Percentiles rank a stretch among this genome's conserved stretches.
These are phyloP conservation scores for human DNA, from an alignment of 2,113 vertebrate species.

Conservation along the genomic window DNA sequence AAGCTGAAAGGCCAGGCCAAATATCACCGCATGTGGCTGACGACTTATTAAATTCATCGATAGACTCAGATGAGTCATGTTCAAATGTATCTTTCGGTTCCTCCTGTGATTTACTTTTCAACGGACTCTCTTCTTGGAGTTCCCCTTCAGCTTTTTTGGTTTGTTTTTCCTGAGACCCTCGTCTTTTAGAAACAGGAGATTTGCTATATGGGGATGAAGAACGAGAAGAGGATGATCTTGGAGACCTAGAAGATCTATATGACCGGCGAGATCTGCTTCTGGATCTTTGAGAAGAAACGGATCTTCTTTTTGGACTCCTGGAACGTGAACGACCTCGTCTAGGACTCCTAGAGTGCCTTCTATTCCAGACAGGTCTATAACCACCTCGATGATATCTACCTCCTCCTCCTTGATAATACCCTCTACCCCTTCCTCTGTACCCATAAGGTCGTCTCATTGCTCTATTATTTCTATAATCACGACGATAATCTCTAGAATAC, in stretches of 20 bases:
- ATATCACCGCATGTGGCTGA: slow-evolving; percentile 88
- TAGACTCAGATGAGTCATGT: slow-evolving; percentile 85
- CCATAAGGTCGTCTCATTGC: slow-evolving; percentile 92
- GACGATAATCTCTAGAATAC: slow-evolving; percentile 91
- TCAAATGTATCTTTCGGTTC: slow-evolving; percentile 88
- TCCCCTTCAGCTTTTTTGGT: slow-evolving; percentile 88
- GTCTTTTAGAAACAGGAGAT: slow-evolving; percentile 89
- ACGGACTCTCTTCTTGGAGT: slow-evolving; percentile 85
- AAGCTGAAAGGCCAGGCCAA: slow-evolving; percentile 90
- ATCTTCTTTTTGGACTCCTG: slow-evolving; percentile 90
- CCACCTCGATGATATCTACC: slow-evolving; percentile 91
- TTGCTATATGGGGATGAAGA: slow-evolving; percentile 91
- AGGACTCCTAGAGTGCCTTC: slow-evolving; percentile 91
- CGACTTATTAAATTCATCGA: slow-evolving; percentile 90
- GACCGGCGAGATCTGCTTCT: slow-evolving; percentile 89
- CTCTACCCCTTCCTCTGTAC: slow-evolving; percentile 91
- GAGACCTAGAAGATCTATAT: slow-evolving; percentile 89
- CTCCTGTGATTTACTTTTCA: slow-evolving; percentile 87
- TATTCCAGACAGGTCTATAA: slow-evolving; percentile 91
- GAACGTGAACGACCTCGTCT: slow-evolving; percentile 89
- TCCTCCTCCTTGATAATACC: slow-evolving; percentile 91
- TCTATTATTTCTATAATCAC: slow-evolving; percentile 92
- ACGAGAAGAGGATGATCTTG: slow-evolving; percentile 88
- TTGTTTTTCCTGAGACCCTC: slow-evolving; percentile 87
- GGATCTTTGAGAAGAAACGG: slow-evolving; percentile 89